Evolutionary conservation across 2,888 invertebrate genomes (phyloP), one percentile per base, ranked within the genome.

Genomic region (Luperina testacea): DNA sequence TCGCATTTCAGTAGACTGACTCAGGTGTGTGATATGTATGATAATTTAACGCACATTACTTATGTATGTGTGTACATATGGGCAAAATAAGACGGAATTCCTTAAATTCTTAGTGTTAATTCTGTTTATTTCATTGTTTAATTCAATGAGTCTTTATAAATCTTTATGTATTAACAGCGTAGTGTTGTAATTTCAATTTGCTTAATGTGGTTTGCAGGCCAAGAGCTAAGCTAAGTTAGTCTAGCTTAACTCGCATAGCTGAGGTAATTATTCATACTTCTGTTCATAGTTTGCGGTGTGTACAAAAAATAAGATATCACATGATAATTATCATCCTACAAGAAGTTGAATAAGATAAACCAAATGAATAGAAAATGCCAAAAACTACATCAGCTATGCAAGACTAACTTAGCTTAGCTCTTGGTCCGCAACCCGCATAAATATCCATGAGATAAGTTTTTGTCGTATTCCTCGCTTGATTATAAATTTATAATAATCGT

Each of bases 1-100:
- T 70, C 61, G 59, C 78, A 71, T 86, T 83, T 86, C 75, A 84
- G 68, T 83, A 64, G 51, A 78, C 72, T 83, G 77, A 81, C 42
- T 87, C 86, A 82, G 74, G 76, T 68, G 48, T 75, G 71, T 63
- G 53, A 71, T 79, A 75, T 65, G 63, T 76, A 79, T 85, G 77
- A 72, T 78, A 75, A 84, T 77, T 77, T 48, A 73, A 68, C 63
- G 64, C 51, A 64, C 45, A 38, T 75, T 38, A 15, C 27, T 15
- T 45, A 63, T 20, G 53, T 68, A 75, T 53, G 59, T 45, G 80
- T 67, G 61, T 65, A 79, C 64, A 17, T 67, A 77, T 64, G 45
- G 7, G 53, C 27, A 75, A 85, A 85, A 82, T 72, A 79, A 70
- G 32, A 70, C 27, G 17, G 45, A 72, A 85, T 72, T 48, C 64